These are phyloP conservation scores for Elysia chlorotica DNA, from an alignment of 1,140 invertebrate species.

Conservation along the genomic window DNA sequence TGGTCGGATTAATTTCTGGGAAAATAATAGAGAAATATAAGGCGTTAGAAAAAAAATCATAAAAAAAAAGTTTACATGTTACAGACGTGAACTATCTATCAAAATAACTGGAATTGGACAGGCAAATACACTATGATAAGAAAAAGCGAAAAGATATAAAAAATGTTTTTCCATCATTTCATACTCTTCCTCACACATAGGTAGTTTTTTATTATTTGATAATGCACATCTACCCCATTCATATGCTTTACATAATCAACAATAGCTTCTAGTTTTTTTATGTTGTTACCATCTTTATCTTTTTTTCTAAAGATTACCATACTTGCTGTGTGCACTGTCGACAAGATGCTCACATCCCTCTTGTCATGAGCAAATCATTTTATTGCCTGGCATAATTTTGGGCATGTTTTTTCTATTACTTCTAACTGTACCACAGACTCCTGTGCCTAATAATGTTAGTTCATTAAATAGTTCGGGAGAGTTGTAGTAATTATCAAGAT, in stretches of 20 bases:
- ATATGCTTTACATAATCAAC: conserved; percentile 26
- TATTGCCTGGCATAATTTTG: conserved; percentile 4
- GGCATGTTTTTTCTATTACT: conserved; percentile 23
- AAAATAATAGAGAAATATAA: too few species aligned
- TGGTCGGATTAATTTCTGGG: too few species aligned
- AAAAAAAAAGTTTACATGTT: not conserved
- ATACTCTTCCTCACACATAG: conserved; percentile 10
- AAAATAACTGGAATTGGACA: not conserved
- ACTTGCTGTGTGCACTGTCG: conserved; percentile 19
- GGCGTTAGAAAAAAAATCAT: not conserved
- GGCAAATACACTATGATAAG: not conserved
- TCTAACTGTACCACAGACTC: conserved; percentile 25
- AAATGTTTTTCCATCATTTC: conserved; percentile 25
- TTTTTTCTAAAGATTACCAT: conserved; percentile 3
- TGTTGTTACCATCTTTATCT: conserved; percentile 15
- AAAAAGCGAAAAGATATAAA: not conserved
- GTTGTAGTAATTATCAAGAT: conserved; percentile 31
- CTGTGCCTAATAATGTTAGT: conserved; percentile 15
- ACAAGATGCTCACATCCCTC: conserved; percentile 23
- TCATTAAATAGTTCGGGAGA: conserved; percentile 22
- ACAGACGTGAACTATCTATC: not conserved
- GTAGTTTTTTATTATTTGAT: conserved; percentile 21
- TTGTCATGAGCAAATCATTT: conserved; percentile 25
- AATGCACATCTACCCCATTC: conserved; percentile 24
- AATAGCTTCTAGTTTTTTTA: not conserved